Evolutionary conservation across 2,797 vertebrate species (phyloP).

Genomic region (Sebastes nivosus): DNA sequence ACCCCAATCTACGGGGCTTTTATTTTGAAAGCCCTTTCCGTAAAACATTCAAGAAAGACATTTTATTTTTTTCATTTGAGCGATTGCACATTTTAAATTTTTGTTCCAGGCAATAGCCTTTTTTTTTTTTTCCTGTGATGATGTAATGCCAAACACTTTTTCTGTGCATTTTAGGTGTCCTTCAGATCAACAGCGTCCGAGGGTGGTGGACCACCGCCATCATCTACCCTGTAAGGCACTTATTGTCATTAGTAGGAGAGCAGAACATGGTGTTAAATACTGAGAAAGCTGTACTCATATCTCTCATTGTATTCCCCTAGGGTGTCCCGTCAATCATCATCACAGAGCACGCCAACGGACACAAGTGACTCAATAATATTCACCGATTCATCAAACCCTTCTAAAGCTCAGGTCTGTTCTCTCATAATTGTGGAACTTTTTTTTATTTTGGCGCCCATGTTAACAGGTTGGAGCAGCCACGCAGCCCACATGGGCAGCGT

Average conservation of each 20-base stretch:
- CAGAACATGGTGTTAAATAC: not conserved
- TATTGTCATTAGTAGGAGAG: not conserved
- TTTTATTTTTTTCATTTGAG: too few relatives aligned
- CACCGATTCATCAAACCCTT: not conserved
- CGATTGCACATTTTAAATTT: too few relatives aligned
- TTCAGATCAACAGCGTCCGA: conserved; percentile 3
- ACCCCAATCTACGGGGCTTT: too few relatives aligned
- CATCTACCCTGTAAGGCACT: conserved; percentile 9
- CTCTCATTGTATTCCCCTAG: conserved; percentile 6
- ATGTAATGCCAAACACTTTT: not conserved
- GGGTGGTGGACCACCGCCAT: not conserved
- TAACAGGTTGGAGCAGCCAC: too few relatives aligned
- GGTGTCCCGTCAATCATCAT: not conserved
- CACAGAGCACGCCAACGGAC: not conserved
- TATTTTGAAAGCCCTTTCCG: too few relatives aligned
- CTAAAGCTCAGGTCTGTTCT: conserved; percentile 17
- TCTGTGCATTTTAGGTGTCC: conserved; percentile 29
- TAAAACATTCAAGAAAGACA: too few relatives aligned
- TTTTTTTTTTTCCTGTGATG: not conserved
- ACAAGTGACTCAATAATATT: conserved; percentile 10
- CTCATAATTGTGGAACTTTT: not conserved
- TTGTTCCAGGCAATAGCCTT: too few relatives aligned
- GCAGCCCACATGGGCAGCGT: too few relatives aligned
- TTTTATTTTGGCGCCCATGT: accelerated
- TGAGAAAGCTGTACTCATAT: not conserved